Evolutionary conservation across 2,888 invertebrate species (phyloP).

Genomic region (Pollenia angustigena): DNA sequence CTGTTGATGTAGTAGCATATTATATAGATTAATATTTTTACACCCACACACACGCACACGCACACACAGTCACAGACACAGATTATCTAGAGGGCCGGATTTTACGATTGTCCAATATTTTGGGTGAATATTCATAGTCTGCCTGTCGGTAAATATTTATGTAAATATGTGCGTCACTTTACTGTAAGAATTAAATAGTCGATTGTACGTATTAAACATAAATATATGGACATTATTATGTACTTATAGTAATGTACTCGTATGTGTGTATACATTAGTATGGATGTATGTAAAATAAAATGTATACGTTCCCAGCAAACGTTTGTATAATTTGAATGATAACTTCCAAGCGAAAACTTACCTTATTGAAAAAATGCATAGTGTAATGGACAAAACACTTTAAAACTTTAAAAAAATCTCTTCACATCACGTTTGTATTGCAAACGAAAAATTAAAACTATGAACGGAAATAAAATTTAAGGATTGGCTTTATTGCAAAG

Average conservation of each 20-base stretch:
- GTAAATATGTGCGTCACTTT: not conserved
- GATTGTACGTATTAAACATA: not conserved
- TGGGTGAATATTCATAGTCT: conserved; percentile 23
- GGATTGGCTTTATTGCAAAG: no score
- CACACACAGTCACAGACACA: no score
- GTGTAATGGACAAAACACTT: no score
- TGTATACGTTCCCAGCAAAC: no score
- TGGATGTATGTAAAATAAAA: not conserved
- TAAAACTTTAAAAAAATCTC: no score
- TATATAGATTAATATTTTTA: not conserved
- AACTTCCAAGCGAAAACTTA: no score
- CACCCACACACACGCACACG: not conserved
- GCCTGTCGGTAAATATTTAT: not conserved
- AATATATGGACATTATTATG: not conserved
- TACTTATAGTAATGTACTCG: not conserved
- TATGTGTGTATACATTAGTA: conserved; percentile 15
- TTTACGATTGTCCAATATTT: conserved; percentile 33
- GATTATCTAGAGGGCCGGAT: conserved; percentile 6
- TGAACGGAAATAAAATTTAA: no score
- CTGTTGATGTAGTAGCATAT: conserved; percentile 47
- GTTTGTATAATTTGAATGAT: no score
- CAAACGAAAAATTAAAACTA: no score
- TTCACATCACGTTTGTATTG: no score
- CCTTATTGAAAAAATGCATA: no score
- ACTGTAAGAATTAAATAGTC: not conserved